These are phyloP conservation scores for Octomys mimax DNA, from an alignment of 2,797 vertebrate species.

Conservation along the genomic window DNA sequence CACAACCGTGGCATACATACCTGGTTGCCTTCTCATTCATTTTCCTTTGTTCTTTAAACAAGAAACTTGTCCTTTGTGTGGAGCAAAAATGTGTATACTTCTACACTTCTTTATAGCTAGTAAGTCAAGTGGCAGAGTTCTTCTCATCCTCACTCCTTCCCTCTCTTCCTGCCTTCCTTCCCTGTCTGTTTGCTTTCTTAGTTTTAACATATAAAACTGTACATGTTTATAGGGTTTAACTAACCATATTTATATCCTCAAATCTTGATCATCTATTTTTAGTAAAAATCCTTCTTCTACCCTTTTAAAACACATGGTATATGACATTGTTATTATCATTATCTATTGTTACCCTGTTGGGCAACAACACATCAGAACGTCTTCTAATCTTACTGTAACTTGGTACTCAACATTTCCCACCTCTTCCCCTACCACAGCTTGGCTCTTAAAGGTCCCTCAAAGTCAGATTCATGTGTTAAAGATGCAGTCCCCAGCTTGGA, in stretches of 20 bases:
- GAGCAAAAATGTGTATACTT: not conserved
- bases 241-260: not conserved
- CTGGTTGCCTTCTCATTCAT: not conserved
- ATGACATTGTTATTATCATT: not conserved
- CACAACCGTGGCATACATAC: not conserved
- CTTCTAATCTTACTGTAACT: not conserved
- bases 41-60: conserved; percentile 6
- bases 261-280: not conserved
- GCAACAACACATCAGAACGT: not conserved
- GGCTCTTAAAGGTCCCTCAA: not conserved
- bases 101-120: not conserved
- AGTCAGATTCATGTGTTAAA: not conserved
- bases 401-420: not conserved
- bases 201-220: not conserved
- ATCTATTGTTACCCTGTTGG: not conserved
- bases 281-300: not conserved
- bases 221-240: not conserved
- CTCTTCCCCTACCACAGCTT: not conserved
- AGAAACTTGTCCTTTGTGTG: not conserved
- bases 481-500: not conserved
- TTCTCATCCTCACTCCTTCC: not conserved
- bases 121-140: not conserved
- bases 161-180: not conserved
- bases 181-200: not conserved
- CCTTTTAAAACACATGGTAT: not conserved